Percentiles rank a stretch among this genome's conserved stretches.
phyloP scores from a whole-genome alignment of 2,797 vertebrate genomes.

The Rhinoraja longicauda region DNA sequence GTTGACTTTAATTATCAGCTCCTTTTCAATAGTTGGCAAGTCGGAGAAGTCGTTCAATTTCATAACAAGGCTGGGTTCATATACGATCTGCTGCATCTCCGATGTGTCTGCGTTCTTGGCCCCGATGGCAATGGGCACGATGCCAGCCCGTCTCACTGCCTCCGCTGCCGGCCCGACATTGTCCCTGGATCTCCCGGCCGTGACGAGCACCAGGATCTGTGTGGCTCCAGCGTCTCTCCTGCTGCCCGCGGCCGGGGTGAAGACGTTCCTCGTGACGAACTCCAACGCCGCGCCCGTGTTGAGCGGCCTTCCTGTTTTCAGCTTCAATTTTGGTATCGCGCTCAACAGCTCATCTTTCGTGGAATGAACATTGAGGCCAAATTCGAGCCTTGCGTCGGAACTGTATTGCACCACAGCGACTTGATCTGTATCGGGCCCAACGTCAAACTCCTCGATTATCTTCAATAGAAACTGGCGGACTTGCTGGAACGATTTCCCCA shows the following conservation, averaged over 20 bases:
- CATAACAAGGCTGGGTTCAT: conserved; percentile 13
- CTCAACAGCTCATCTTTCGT: conserved; percentile 75
- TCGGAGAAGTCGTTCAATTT: not conserved
- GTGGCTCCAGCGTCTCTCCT: conserved; percentile 67
- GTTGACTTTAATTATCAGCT: conserved; percentile 47
- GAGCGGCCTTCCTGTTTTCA: conserved; percentile 67
- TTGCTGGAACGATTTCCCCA: conserved; percentile 66
- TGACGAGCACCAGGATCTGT: conserved; percentile 81
- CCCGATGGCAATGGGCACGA: conserved; percentile 80
- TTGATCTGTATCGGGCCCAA: conserved; percentile 68
- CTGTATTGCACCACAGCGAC: conserved; percentile 86
- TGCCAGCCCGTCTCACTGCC: conserved; percentile 68
- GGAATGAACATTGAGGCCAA: conserved; percentile 67
- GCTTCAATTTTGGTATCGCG: conserved; percentile 65
- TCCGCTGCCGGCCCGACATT: conserved; percentile 65
- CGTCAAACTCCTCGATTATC: conserved; percentile 77
- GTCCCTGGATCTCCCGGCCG: conserved; percentile 71
- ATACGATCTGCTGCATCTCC: conserved; percentile 64
- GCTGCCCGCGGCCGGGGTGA: conserved; percentile 73
- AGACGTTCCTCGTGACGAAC: conserved; percentile 58
- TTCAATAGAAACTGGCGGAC: conserved; percentile 78
- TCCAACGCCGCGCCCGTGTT: conserved; percentile 72
- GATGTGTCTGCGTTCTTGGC: conserved; percentile 70
- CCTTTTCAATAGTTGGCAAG: not conserved
- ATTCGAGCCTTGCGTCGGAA: conserved; percentile 68